Evolutionary conservation across 2,113 vertebrate species (phyloP).

Genomic region (Potamarius usumacintae): DNA sequence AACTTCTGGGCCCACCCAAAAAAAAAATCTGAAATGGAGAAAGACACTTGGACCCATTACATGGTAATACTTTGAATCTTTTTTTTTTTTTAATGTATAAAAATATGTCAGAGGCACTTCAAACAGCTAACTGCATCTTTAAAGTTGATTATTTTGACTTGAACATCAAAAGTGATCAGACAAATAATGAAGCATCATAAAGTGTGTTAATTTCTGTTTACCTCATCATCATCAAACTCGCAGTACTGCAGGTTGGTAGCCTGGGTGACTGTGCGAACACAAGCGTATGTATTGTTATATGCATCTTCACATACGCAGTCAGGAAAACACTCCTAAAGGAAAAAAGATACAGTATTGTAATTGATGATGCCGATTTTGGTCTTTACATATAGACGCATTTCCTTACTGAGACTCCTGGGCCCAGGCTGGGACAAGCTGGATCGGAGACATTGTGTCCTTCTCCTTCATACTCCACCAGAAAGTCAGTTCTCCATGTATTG

Average conservation of each 20-base stretch:
- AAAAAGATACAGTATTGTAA: neutral
- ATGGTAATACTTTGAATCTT: neutral
- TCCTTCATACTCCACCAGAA: slow-evolving; percentile 94
- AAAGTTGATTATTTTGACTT: neutral
- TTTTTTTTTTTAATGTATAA: neutral
- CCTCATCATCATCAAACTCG: slow-evolving; percentile 96
- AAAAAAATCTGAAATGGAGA: neutral
- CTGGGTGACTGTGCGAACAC: slow-evolving; percentile 84
- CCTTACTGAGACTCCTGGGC: slow-evolving; percentile 91
- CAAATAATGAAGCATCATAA: neutral
- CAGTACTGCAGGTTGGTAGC: slow-evolving; percentile 90
- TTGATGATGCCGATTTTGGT: neutral
- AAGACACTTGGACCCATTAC: neutral
- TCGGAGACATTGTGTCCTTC: slow-evolving; percentile 85
- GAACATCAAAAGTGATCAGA: neutral
- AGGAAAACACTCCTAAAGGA: slow-evolving; percentile 89
- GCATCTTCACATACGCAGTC: slow-evolving; percentile 98
- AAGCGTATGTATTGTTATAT: slow-evolving; percentile 95
- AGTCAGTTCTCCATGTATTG: slow-evolving; percentile 88
- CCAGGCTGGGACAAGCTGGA: slow-evolving; percentile 87
- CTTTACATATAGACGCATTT: neutral
- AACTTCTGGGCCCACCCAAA: no score
- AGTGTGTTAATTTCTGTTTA: slow-evolving; percentile 52
- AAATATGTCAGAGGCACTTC: neutral
- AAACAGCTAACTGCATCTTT: neutral